A percentile compares a stretch with the other conserved stretches of the same genome.
These are phyloP conservation scores for Sinelater perroti DNA, from an alignment of 2,888 invertebrate genomes.

Conservation along the genomic window DNA sequence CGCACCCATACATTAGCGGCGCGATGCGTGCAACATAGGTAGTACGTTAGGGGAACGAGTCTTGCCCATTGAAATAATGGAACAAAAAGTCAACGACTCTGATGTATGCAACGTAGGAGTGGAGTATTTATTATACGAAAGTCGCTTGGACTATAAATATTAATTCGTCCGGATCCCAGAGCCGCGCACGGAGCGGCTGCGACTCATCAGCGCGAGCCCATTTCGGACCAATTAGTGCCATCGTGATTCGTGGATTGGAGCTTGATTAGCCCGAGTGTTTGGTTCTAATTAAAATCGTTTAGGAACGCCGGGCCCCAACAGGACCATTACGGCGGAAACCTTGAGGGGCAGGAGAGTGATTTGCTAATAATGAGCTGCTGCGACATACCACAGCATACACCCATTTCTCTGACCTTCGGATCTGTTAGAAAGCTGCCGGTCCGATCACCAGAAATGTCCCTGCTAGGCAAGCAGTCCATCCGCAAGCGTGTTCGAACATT, in stretches of 20 bases:
- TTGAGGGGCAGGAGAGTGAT: too few relatives aligned
- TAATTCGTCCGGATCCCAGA: constrained; percentile 5
- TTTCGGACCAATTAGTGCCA: constrained; percentile 13
- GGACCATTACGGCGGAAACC: too few relatives aligned
- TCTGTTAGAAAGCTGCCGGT: too few relatives aligned
- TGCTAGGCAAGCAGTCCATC: too few relatives aligned
- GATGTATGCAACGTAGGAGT: constrained; percentile 16
- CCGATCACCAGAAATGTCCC: too few relatives aligned
- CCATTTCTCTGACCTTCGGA: too few relatives aligned
- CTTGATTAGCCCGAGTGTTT: not conserved
- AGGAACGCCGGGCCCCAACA: not conserved
- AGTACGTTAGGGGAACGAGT: not conserved
- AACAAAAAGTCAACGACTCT: constrained; percentile 22
- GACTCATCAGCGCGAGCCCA: too few relatives aligned
- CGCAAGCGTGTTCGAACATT: not conserved
- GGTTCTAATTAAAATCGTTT: constrained; percentile 7
- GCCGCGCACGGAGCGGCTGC: not conserved
- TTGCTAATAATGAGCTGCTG: too few relatives aligned
- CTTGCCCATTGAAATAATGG: constrained; percentile 11
- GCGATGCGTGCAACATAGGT: too few relatives aligned
- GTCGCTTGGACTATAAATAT: constrained; percentile 5
- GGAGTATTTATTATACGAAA: constrained; percentile 12
- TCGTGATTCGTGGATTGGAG: constrained; percentile 1
- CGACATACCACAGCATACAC: too few relatives aligned
- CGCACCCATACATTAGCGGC: constrained; percentile 14